Conservation (phyloP, 2,797 vertebrate genomes). For the Hoplostethus mediterraneus region DNA sequence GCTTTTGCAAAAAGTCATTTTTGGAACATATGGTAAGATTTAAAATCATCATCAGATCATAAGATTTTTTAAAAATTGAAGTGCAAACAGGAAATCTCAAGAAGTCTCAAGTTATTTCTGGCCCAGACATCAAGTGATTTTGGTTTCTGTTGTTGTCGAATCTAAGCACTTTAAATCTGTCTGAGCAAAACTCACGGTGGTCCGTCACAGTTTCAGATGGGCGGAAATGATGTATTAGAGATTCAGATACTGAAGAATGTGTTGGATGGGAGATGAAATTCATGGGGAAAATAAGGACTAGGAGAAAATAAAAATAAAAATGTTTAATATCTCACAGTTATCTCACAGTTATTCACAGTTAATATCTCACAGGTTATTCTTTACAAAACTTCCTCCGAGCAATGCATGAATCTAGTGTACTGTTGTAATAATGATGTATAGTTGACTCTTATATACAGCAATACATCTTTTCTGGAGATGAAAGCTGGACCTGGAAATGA, state of each 20-base stretch:
- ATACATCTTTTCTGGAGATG: conserved; percentile 65
- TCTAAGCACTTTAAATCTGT: conserved; percentile 27
- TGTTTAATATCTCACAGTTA: conserved; percentile 44
- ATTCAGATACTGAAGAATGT: conserved; percentile 16
- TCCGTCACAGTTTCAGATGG: conserved; percentile 3
- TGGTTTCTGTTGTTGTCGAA: conserved; percentile 39
- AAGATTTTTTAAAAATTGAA: conserved; percentile 49
- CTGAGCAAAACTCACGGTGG: conserved; percentile 24
- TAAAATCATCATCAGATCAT: conserved; percentile 55
- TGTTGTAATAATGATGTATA: conserved; percentile 59
- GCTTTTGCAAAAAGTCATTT: conserved; percentile 63
- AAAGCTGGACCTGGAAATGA: conserved; percentile 67
- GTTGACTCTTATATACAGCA: conserved; percentile 67
- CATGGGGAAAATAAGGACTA: conserved; percentile 24
- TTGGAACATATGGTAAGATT: conserved; percentile 72
- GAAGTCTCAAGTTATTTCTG: conserved; percentile 46
- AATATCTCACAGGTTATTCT: conserved; percentile 57
- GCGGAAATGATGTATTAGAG: conserved; percentile 12
- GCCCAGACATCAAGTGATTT: conserved; percentile 33
- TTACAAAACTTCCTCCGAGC: conserved; percentile 49
- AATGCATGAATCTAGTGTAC: conserved; percentile 61
- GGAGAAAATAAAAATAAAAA: conserved; percentile 26
- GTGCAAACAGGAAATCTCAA: conserved; percentile 62
- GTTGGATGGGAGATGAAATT: conserved; percentile 20
- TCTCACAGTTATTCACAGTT: conserved; percentile 49